Evolutionary conservation across 2,888 invertebrate species (phyloP).

Genomic region (Drosophila ustulata): DNA sequence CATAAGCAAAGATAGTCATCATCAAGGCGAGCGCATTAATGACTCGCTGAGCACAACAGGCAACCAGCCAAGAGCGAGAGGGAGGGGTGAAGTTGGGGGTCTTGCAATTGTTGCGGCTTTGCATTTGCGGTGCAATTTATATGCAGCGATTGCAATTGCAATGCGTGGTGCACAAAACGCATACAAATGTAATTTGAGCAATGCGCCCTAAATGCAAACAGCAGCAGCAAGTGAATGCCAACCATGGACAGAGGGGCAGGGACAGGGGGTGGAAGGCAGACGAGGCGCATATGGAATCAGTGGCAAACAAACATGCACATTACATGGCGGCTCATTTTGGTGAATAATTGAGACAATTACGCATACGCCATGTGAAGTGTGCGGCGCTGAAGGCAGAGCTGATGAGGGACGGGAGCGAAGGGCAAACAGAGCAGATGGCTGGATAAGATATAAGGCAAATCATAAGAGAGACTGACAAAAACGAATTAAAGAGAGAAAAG

Average conservation of each 20-base stretch:
- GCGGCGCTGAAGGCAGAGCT: constrained; percentile 10
- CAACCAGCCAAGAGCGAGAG: too few species aligned
- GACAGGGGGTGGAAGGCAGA: constrained; percentile 20
- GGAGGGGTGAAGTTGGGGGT: not conserved
- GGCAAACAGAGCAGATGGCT: not conserved
- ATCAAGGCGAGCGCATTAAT: constrained; percentile 75
- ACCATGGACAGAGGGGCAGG: not conserved
- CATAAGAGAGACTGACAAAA: not conserved
- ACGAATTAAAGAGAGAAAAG: not conserved
- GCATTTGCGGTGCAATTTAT: constrained; percentile 76
- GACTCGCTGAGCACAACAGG: constrained; percentile 46
- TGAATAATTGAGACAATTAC: constrained; percentile 81
- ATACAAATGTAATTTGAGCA: constrained; percentile 78
- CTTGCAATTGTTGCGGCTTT: constrained; percentile 74
- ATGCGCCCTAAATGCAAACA: constrained; percentile 67
- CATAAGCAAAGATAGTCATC: constrained; percentile 78
- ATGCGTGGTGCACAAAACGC: constrained; percentile 77
- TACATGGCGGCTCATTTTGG: constrained; percentile 74
- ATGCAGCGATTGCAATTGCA: constrained; percentile 80
- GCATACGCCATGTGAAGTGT: constrained; percentile 63
- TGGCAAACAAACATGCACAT: constrained; percentile 43
- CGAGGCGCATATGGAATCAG: constrained; percentile 73
- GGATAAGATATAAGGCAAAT: not conserved
- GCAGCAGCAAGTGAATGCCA: constrained; percentile 26
- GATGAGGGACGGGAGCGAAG: not conserved